Base-by-base conservation (phyloP, 2,113 vertebrate species). In the Aleadryas rufinucha region DNA sequence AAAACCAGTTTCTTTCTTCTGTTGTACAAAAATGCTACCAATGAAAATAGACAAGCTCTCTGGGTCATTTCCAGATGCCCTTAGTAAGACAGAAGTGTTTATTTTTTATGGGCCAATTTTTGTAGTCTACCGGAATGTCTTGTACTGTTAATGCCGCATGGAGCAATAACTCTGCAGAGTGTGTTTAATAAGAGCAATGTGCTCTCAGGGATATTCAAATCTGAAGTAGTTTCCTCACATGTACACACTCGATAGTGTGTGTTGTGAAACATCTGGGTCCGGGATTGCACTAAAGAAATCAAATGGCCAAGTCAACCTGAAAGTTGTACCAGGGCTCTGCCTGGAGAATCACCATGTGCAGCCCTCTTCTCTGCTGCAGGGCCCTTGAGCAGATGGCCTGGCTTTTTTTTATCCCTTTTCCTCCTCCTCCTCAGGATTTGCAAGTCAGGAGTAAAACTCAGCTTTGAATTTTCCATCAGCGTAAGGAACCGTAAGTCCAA, bases 31-130 rank as follows among this genome's bases (percentile, higher is more conserved):
- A 93, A 88, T 74, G 71, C 72, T 94, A 94, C 93, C 75, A 83
- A 42, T 90, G 93, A 93, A 95, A 94, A 93, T 47, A 95, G 95
- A 92, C 28, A 31, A 86, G 26, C 68, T 80, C 90, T 74, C 64
- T 84, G 88, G 95, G 95, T 97, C 95, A 95, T 95, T 89, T 95
- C 93, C 93, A 93, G 88, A 91, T 95, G 87, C 96, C 93, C 90
- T 90, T 89, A 89, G 78, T 87, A 78, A 96, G 84, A 80, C 90
- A 95, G 91, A 93, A 95, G 93, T 96, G 93, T 96, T 97, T 93
- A 72, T 91, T 94, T 96, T 95, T 95, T 94, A 81, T 83, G 78
- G 94, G 89, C 93, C 88, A 95, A 90, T 93, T 96, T 92, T 95
- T 95, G 89, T 84, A 80, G 75, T 84, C 79, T 91, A 89, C 82